A percentile compares a stretch with the other conserved stretches of the same genome.
phyloP scores from a whole-genome alignment of 2,888 invertebrate species.

The Hybos culiciformis region DNA sequence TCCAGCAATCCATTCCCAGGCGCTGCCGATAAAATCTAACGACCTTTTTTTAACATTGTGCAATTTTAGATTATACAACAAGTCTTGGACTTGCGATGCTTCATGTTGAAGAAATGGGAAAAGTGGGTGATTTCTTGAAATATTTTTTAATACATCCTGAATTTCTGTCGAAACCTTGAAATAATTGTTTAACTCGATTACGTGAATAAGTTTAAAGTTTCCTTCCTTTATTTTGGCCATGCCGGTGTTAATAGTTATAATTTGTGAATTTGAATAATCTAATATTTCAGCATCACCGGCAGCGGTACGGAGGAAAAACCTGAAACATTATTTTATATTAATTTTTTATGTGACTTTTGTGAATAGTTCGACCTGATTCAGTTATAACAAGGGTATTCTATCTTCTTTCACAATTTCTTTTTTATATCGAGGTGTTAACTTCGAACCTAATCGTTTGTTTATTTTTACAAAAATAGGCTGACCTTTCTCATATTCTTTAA shows the following conservation, averaged over 20 bases:
- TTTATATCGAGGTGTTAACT: not conserved
- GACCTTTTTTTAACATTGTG: too few relatives aligned
- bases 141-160: not conserved
- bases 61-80: not conserved
- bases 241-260: too few relatives aligned
- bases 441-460: slow-evolving; percentile 2
- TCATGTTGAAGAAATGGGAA: too few relatives aligned
- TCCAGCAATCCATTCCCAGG: too few relatives aligned
- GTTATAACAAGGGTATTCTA: slow-evolving; percentile 2
- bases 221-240: too few relatives aligned
- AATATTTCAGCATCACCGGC: not conserved
- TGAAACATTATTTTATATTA: not conserved
- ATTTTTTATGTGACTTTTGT: too few relatives aligned
- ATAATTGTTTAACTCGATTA: slow-evolving; percentile 9
- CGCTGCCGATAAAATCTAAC: too few relatives aligned
- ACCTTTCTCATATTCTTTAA: slow-evolving; percentile 2
- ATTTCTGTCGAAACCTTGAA: too few relatives aligned
- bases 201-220: too few relatives aligned
- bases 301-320: not conserved
- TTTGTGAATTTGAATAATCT: too few relatives aligned
- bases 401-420: slow-evolving; percentile 1
- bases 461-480: slow-evolving; percentile 2
- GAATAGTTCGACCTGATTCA: not conserved
- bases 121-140: not conserved
- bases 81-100: not conserved